Base-by-base conservation (phyloP, 2,888 invertebrate genomes). In the Halictus ligatus region DNA sequence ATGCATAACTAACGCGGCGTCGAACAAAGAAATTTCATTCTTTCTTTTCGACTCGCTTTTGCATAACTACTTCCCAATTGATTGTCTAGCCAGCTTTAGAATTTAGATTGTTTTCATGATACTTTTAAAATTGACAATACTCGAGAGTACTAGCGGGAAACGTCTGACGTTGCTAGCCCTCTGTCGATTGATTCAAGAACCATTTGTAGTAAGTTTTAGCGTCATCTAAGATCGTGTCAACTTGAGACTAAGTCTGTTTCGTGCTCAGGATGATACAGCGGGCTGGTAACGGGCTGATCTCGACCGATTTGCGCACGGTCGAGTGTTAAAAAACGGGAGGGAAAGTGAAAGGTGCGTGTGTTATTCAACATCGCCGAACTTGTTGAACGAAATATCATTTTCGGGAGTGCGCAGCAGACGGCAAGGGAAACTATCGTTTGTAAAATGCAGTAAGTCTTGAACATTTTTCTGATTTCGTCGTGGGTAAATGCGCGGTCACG, bases 371-470 rank as follows among this genome's bases (percentile, higher is more conserved):
- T 73, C 6, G 64, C 50, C 35, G 48, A 29, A 25, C n/a, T n/a
- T 35, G 54, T 48, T 25, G 40, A 83, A 48, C 77, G 48, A 72
- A 69, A 69, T 73, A 40, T 79, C 73, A 40, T 71, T 88, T 74
- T 13, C 76, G 58, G 8, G 54, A 15, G 12, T 25, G 43, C 10
- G 54, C 46, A 60, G 81, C 75, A 15, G n/a, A 58, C 60, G 29
- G 69, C 29, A 76, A 15, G 25, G 21, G 15, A n/a, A 48, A 25
- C 50, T 72, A 71, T 25, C 54, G 58, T 78, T 12, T 15, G 50
- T 78, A 84, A 86, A 54, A 89, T 89, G 88, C 86, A 43, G 89
- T 89, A 72, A 89, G 88, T 89, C 48, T 74, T 15, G 2, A 25
- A 29, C n/a, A 35, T 12, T n/a, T 69, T 76, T 18, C n/a, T 54